These are phyloP conservation scores for Rosalia funebris DNA, from an alignment of 2,888 invertebrate genomes.

Conservation along the genomic window DNA sequence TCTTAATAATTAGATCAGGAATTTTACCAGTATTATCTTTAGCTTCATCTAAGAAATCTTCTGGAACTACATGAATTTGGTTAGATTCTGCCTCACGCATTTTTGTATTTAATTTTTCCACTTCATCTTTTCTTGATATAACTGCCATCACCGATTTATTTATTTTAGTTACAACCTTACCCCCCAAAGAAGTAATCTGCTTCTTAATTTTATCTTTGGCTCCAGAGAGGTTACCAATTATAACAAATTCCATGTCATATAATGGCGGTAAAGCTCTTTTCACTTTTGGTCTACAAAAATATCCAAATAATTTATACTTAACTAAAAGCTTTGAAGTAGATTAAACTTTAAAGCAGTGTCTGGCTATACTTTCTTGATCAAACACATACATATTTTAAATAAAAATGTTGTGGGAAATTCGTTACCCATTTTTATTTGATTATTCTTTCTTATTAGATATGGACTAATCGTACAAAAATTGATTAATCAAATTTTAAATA, in stretches of 20 bases:
- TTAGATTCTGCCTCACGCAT: slow-evolving; percentile 74
- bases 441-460: too few relatives aligned
- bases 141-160: slow-evolving; percentile 76
- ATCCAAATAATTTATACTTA: too few relatives aligned
- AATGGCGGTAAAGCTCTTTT: slow-evolving; percentile 75
- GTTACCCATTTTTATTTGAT: too few relatives aligned
- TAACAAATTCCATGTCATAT: slow-evolving; percentile 80
- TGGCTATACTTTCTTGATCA: too few relatives aligned
- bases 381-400: too few relatives aligned
- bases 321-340: too few relatives aligned
- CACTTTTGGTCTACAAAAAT: slow-evolving; percentile 71
- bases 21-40: slow-evolving; percentile 71
- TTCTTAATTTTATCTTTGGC: slow-evolving; percentile 74
- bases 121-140: slow-evolving; percentile 75
- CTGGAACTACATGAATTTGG: slow-evolving; percentile 84
- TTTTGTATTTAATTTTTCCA: slow-evolving; percentile 73
- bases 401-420: too few relatives aligned
- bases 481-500: too few relatives aligned
- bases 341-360: too few relatives aligned
- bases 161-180: slow-evolving; percentile 74
- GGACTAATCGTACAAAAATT: too few relatives aligned
- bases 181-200: slow-evolving; percentile 79
- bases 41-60: slow-evolving; percentile 77
- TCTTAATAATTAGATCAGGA: slow-evolving; percentile 74
- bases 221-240: slow-evolving; percentile 68